A percentile compares a stretch with the other conserved stretches of the same genome.
phyloP scores from a whole-genome alignment of 2,888 invertebrate species.

The Acrobasis repandana region DNA sequence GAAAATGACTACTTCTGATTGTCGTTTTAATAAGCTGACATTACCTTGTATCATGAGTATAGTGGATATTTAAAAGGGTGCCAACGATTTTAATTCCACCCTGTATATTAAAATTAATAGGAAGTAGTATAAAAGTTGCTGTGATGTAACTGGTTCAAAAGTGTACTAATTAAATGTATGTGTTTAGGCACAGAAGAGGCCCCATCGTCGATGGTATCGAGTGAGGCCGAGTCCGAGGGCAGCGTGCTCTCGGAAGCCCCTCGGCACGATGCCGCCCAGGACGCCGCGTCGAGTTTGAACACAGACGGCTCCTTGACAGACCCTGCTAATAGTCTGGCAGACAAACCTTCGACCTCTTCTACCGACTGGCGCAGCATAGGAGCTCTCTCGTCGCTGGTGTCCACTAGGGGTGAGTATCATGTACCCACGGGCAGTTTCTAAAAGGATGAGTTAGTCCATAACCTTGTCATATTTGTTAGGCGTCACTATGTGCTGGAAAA shows the following conservation, averaged over 20 bases:
- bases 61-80: no score
- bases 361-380: constrained; percentile 57
- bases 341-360: constrained; percentile 45
- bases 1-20: no score
- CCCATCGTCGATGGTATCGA: constrained; percentile 76
- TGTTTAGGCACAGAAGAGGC: constrained; percentile 65
- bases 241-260: constrained; percentile 62
- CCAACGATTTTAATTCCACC: no score
- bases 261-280: constrained; percentile 47
- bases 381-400: constrained; percentile 56
- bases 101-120: no score
- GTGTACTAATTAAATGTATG: not conserved
- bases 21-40: no score
- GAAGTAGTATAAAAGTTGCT: no score
- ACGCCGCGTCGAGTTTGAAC: constrained; percentile 34
- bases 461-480: no score
- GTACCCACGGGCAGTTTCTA: no score
- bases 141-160: no score
- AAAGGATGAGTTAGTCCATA: no score
- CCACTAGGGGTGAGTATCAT: constrained; percentile 64
- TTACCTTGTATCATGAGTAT: no score
- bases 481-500: no score
- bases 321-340: constrained; percentile 30
- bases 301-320: constrained; percentile 45
- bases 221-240: constrained; percentile 74